Evolutionary conservation across 2,797 vertebrate species (phyloP).

Genomic region (Myotis myotis): DNA sequence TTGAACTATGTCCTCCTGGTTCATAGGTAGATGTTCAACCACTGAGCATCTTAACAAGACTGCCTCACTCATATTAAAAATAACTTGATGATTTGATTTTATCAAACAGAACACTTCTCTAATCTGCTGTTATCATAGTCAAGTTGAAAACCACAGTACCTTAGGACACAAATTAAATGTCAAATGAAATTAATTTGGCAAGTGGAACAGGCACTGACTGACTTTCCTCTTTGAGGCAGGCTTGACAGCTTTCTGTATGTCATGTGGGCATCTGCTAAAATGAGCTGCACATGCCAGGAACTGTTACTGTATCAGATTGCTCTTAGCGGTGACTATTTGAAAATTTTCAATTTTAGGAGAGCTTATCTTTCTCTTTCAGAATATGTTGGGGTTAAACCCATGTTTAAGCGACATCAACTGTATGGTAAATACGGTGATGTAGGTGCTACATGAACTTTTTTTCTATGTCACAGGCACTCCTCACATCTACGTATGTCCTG

Average conservation of each 20-base stretch:
- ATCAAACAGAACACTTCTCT: slow-evolving; percentile 77
- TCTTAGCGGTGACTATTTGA: slow-evolving; percentile 78
- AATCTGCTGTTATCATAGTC: slow-evolving; percentile 80
- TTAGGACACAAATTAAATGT: slow-evolving; percentile 85
- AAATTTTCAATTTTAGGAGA: slow-evolving; percentile 41
- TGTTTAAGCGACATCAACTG: not conserved
- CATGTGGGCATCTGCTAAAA: slow-evolving; percentile 80
- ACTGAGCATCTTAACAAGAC: slow-evolving; percentile 41
- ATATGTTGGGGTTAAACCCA: not conserved
- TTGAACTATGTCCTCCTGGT: too few relatives aligned
- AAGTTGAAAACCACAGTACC: slow-evolving; percentile 81
- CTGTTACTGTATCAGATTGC: slow-evolving; percentile 77
- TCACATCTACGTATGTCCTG: rapidly evolving
- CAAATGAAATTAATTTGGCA: slow-evolving; percentile 85
- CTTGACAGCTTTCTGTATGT: slow-evolving; percentile 83
- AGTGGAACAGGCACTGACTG: slow-evolving; percentile 79
- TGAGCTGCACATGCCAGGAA: slow-evolving; percentile 78
- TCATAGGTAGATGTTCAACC: too few relatives aligned
- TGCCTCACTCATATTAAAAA: slow-evolving; percentile 70
- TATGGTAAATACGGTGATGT: not conserved
- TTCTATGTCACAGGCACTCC: not conserved
- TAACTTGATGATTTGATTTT: slow-evolving; percentile 80
- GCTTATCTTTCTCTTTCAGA: not conserved
- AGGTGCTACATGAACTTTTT: rapidly evolving
- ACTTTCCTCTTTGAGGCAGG: slow-evolving; percentile 81